Conservation (phyloP, 1,140 invertebrate genomes). For the Epicauta chinensis region DNA sequence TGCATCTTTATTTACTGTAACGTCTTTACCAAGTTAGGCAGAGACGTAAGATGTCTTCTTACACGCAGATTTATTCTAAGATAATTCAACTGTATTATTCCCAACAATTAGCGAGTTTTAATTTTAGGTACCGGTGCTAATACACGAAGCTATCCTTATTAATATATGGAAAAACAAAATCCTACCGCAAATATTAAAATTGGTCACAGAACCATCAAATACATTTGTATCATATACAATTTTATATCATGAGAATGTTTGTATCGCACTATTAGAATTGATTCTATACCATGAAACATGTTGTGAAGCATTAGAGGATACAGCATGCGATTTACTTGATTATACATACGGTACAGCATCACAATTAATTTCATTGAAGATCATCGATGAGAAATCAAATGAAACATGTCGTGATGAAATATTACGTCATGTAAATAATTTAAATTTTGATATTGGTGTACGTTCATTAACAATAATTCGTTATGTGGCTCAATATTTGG, state of each 20-base stretch:
- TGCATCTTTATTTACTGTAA: too few species aligned
- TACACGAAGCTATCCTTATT: constrained; percentile 70
- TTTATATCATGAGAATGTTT: constrained; percentile 42
- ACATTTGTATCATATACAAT: constrained; percentile 66
- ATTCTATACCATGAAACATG: constrained; percentile 67
- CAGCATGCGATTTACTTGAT: constrained; percentile 66
- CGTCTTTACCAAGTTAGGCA: too few species aligned
- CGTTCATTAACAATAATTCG: constrained; percentile 63
- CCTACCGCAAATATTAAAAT: constrained; percentile 61
- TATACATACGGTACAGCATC: constrained; percentile 50
- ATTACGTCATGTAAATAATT: constrained; percentile 53
- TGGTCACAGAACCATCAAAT: constrained; percentile 54
- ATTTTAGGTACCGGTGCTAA: constrained; percentile 57
- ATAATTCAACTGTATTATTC: too few species aligned
- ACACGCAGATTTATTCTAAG: too few species aligned
- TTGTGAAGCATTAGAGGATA: constrained; percentile 60
- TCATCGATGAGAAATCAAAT: constrained; percentile 40
- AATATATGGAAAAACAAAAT: constrained; percentile 71
- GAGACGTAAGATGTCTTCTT: too few species aligned
- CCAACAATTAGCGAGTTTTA: too few species aligned
- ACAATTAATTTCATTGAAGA: constrained; percentile 33
- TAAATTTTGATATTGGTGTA: constrained; percentile 65
- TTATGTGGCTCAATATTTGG: constrained; percentile 49
- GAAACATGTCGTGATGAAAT: constrained; percentile 53
- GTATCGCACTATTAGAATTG: constrained; percentile 64